phyloP scores from a whole-genome alignment of 2,888 invertebrate species.

The Platypus cylindrus region DNA sequence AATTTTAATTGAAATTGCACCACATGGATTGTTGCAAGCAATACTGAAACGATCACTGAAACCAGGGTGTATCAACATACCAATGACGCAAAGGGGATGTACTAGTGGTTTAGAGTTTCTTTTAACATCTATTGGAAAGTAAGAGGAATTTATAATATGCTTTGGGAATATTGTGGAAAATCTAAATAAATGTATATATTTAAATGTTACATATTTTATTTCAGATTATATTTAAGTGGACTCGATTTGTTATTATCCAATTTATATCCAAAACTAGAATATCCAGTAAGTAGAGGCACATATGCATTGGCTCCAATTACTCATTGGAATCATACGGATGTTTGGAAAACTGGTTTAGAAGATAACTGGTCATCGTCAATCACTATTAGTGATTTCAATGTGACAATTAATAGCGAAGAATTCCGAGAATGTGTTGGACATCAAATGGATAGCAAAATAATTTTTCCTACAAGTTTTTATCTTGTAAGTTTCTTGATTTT shows the following conservation, averaged over 20 bases:
- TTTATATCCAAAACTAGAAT: conserved; percentile 63
- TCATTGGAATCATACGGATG: conserved; percentile 79
- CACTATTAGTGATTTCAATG: conserved; percentile 32
- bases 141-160: conserved; percentile 20
- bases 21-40: conserved; percentile 79
- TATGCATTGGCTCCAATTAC: conserved; percentile 72
- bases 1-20: conserved; percentile 78
- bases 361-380: conserved; percentile 27
- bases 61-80: conserved; percentile 55
- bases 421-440: conserved; percentile 30
- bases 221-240: conserved; percentile 68
- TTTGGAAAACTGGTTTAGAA: conserved; percentile 46
- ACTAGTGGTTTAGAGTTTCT: conserved; percentile 50
- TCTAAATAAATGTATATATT: no score
- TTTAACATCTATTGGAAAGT: conserved; percentile 53
- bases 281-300: conserved; percentile 79
- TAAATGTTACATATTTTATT: no score
- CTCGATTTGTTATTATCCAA: conserved; percentile 61
- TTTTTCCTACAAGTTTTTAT: conserved; percentile 28
- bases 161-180: no score
- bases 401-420: conserved; percentile 38
- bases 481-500: conserved; percentile 23
- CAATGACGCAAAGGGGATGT: conserved; percentile 60
- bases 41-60: conserved; percentile 67
- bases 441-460: conserved; percentile 28